Base-by-base conservation (phyloP, 2,113 vertebrate species). In the Dipodomys stephensi region DNA sequence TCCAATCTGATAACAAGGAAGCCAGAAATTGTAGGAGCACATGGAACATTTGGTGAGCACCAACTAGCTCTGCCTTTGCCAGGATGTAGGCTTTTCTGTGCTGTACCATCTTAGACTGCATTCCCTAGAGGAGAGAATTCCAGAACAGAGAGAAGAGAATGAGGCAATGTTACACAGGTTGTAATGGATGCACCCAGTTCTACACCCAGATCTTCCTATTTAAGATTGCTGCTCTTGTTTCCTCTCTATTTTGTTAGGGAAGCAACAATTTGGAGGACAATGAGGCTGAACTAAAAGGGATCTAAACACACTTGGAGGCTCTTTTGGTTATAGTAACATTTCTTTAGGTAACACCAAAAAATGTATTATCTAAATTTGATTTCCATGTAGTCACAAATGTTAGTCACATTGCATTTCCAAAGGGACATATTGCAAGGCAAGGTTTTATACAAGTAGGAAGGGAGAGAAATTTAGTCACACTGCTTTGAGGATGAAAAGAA, bases 401-500 rank as follows among this genome's bases (percentile, higher is more conserved):
- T 87, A 62, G 67, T 62, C 10, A 1, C 19, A 19, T 8, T 44
- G 6, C 64, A 64, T 44, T 72, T 80, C 25, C 68, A 25, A 16
- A 27, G 8, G 32, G 39, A 90, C 85, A 62, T 27, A 11, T 0
- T 71, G 39, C 8, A 28, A 90, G 87, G 62, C 49, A 90, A 81
- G 57, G 53, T 88, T 82, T 64, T 79, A 67, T 5, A 23, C 83
- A 95, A 44, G 27, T 49, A 64, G 46, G 39, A 71, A 44, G 49
- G 77, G 77, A 86, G 46, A 39, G 60, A 83, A 92, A 67, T 79
- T 30, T 83, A 87, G 83, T 85, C 69, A 64, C n/a, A 23, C 9
- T 86, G 86, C 79, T 94, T 92, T 84, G 78, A 86, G 79, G 92
- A 86, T 85, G 65, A 80, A 85, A 92, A 83, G 82, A 80, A 87